Base-by-base conservation (phyloP, 2,113 vertebrate genomes). In the Melozone crissalis region DNA sequence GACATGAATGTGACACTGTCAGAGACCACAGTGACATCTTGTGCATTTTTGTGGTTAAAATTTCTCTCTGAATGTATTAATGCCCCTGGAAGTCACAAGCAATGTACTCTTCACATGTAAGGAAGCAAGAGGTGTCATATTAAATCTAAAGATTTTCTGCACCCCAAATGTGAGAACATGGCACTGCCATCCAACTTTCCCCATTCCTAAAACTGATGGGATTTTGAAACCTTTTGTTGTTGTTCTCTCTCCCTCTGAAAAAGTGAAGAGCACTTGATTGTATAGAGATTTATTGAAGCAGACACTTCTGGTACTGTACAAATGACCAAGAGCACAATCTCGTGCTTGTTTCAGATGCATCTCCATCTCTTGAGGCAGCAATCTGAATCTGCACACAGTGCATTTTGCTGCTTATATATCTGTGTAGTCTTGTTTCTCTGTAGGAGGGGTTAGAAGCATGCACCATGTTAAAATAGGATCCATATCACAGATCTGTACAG, bases 41-140 rank as follows among this genome's bases (percentile, higher is more conserved):
- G 67, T 68, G 18, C 52, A 41, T 78, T 81, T 65, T 43, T 12
- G 11, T 47, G 26, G 35, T 47, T 83, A 71, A 44, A 72, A 58
- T 67, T 58, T 73, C 47, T 22, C 55, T 58, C 14, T 78, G 21
- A 43, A 26, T 31, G 15, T 39, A 5, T 47, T 57, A 37, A 10
- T 58, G 61, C 13, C 16, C 19, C 39, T 51, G 16, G 26, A n/a
- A 66, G 57, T 78, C 37, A 41, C 10, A 66, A 41, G 15, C 4
- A 5, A 51, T 18, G 26, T 37, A 7, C 1, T 2, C 41, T 58
- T 57, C 33, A 28, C 37, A 47, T 0, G 1, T 3, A 54, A 24
- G 21, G 41, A 75, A 62, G 8, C 12, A 71, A 71, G 37, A 67
- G 22, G 5, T 11, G 19, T 58, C 14, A 9, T 18, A 21, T 39